A percentile compares a stretch with the other conserved stretches of the same genome.
Conservation (phyloP, 2,113 vertebrate species). For the Pithys albifrons region DNA sequence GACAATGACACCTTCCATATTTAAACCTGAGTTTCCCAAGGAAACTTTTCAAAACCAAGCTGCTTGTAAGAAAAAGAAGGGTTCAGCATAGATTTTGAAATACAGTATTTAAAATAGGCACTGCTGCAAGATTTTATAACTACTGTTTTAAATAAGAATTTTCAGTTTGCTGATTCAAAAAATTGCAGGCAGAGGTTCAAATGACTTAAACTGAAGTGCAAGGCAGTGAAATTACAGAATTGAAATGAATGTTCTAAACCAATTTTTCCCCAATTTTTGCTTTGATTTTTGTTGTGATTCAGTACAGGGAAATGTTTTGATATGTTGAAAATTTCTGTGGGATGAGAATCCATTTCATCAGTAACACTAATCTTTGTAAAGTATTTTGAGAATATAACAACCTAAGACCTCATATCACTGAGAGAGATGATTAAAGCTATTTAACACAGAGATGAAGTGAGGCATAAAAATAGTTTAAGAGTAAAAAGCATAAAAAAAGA, state of each 20-base stretch:
- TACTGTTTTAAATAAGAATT: not conserved
- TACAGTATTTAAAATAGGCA: not conserved
- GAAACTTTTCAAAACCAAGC: not conserved
- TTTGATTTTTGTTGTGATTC: slow-evolving; percentile 29
- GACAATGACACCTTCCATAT: not conserved
- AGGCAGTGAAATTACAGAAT: not conserved
- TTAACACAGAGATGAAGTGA: slow-evolving; percentile 1
- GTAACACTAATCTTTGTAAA: not conserved
- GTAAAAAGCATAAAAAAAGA: not conserved
- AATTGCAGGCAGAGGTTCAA: not conserved
- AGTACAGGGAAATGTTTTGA: slow-evolving; percentile 35
- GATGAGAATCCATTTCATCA: slow-evolving; percentile 32
- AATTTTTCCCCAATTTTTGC: not conserved
- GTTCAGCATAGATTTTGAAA: not conserved
- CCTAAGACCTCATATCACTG: not conserved
- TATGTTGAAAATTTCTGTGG: slow-evolving; percentile 17
- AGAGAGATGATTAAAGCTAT: slow-evolving; percentile 12
- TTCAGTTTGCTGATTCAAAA: not conserved
- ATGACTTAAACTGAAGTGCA: not conserved
- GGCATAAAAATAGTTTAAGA: slow-evolving; percentile 12
- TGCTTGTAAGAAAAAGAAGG: not conserved
- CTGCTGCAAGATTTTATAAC: not conserved
- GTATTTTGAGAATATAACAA: slow-evolving; percentile 24
- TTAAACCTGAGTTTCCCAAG: rapidly evolving
- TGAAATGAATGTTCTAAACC: not conserved